phyloP scores from a whole-genome alignment of 2,888 invertebrate species.

The Bibio marci region DNA sequence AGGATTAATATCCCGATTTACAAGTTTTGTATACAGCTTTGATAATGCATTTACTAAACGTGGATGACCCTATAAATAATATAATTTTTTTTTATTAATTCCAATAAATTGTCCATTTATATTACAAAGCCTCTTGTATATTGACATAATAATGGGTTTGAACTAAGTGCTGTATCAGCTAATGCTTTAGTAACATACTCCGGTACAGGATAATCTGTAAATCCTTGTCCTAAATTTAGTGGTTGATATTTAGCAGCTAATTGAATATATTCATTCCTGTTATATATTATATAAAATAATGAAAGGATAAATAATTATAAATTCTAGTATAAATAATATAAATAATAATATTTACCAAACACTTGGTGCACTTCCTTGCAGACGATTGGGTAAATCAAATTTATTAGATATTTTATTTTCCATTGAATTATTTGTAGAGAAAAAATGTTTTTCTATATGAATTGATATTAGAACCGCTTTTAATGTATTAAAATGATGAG shows the following conservation, averaged over 20 bases:
- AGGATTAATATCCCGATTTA: conserved; percentile 63
- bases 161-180: conserved; percentile 42
- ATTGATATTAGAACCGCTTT: too few relatives aligned
- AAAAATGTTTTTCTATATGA: too few relatives aligned
- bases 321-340: too few relatives aligned
- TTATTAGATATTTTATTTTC: too few relatives aligned
- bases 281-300: too few relatives aligned
- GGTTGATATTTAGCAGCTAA: conserved; percentile 71
- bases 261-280: conserved; percentile 82
- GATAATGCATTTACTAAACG: conserved; percentile 69
- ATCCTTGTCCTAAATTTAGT: conserved; percentile 88
- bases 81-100: neutral
- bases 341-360: conserved; percentile 19
- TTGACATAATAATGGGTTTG: conserved; percentile 68
- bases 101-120: neutral
- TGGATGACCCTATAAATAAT: conserved; percentile 61
- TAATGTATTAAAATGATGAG: too few relatives aligned
- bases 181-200: conserved; percentile 64
- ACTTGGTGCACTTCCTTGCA: conserved; percentile 26
- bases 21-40: conserved; percentile 66
- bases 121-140: conserved; percentile 87
- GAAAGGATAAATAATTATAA: too few relatives aligned
- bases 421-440: too few relatives aligned
- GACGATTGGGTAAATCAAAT: conserved; percentile 24
- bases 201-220: conserved; percentile 83